A percentile compares a stretch with the other conserved stretches of the same genome.
Evolutionary conservation across 2,888 invertebrate species (phyloP).

Genomic region (Nasonia oneida): DNA sequence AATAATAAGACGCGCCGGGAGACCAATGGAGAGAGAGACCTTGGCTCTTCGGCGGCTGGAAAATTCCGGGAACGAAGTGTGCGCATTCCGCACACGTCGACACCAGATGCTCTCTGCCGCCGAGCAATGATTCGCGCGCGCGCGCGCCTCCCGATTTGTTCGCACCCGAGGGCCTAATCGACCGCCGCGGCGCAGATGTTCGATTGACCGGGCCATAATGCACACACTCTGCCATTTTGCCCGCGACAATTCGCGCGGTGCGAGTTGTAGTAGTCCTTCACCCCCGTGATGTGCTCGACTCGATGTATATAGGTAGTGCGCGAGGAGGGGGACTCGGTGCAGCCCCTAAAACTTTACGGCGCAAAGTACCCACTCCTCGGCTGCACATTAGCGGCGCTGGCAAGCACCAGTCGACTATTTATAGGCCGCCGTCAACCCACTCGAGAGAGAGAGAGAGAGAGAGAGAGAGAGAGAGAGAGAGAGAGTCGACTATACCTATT

Average conservation of each 20-base stretch:
- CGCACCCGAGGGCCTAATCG: neutral
- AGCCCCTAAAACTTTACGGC: slow-evolving; percentile 18
- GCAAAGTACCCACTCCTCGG: slow-evolving; percentile 13
- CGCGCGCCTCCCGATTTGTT: too few species aligned
- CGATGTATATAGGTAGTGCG: neutral
- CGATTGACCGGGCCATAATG: neutral
- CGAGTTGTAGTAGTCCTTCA: neutral
- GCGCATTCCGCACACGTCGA: slow-evolving; percentile 42
- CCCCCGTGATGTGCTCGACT: neutral
- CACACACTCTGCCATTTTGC: neutral
- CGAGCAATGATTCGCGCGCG: too few species aligned
- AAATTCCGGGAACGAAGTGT: neutral
- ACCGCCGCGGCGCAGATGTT: neutral
- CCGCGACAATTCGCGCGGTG: neutral
- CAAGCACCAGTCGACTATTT: neutral
- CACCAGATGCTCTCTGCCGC: slow-evolving; percentile 36
- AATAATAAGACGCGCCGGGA: slow-evolving; percentile 28
- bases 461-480: too few species aligned
- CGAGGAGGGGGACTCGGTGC: slow-evolving; percentile 15
- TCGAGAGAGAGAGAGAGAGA: neutral
- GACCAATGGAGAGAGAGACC: slow-evolving; percentile 32
- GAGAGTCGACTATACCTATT: slow-evolving; percentile 17
- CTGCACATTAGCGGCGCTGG: neutral
- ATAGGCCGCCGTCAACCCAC: neutral
- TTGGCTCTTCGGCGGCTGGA: too few species aligned